Conservation (phyloP, 2,888 invertebrate genomes). For the Amblyjoppa proteus region DNA sequence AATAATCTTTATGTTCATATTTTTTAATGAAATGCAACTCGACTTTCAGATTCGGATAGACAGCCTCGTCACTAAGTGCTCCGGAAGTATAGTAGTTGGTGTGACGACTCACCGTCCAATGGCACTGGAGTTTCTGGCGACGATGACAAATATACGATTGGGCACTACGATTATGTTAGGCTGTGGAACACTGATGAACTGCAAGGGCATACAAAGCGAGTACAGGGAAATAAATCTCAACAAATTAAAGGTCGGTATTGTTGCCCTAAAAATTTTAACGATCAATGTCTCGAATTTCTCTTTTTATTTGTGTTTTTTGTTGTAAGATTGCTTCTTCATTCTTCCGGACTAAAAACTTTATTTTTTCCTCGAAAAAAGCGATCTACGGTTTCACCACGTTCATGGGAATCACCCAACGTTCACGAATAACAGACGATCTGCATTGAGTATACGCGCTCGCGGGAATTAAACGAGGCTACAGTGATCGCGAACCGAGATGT, state of each 20-base stretch:
- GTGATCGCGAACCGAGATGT: no score
- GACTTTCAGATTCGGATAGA: conserved; percentile 92
- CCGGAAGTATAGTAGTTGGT: conserved; percentile 96
- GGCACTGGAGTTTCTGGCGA: conserved; percentile 96
- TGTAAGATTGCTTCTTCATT: no score
- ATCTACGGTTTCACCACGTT: no score
- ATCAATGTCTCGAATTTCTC: background rate
- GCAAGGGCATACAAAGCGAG: conserved; percentile 96
- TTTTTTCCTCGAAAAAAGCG: no score
- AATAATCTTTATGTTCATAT: background rate
- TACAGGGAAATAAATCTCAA: conserved; percentile 98
- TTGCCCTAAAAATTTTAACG: background rate
- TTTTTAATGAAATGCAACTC: background rate
- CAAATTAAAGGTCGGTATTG: conserved; percentile 90
- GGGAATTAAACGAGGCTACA: no score
- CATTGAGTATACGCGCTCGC: no score
- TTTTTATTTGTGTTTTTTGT: no score
- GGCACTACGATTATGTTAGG: conserved; percentile 98
- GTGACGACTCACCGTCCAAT: conserved; percentile 97
- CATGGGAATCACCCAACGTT: no score
- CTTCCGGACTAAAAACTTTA: no score
- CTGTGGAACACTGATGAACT: conserved; percentile 97
- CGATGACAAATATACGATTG: conserved; percentile 97
- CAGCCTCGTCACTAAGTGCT: conserved; percentile 97
- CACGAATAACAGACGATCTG: no score